Evolutionary conservation across 1,140 invertebrate species (phyloP).

Genomic region (Halictus rubicundus): DNA sequence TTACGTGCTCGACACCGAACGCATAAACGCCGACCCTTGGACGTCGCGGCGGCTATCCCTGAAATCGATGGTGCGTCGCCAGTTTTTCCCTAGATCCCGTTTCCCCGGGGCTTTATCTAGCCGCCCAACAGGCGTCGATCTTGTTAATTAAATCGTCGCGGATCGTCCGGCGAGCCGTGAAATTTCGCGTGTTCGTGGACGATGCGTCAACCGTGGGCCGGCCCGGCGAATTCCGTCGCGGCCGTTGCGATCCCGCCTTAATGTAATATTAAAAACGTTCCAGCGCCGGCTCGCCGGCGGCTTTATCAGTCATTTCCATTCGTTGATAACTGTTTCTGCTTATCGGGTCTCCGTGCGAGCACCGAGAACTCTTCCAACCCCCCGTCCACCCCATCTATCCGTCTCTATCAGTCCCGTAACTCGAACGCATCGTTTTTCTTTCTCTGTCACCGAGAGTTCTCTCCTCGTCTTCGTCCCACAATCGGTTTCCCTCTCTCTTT

Average conservation of each 20-base stretch:
- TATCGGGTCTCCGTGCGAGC: constrained; percentile 68
- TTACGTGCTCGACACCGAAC: no score
- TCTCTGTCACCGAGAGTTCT: constrained; percentile 34
- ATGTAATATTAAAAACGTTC: constrained; percentile 64
- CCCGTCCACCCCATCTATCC: neutral
- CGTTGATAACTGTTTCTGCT: constrained; percentile 81
- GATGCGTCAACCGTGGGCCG: constrained; percentile 50
- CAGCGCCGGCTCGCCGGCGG: constrained; percentile 32
- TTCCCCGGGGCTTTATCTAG: no score
- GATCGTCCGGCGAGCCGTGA: constrained; percentile 25
- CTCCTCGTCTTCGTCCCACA: neutral
- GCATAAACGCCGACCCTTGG: no score
- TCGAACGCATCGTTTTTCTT: constrained; percentile 63
- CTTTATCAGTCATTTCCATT: constrained; percentile 81
- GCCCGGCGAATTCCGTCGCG: constrained; percentile 45
- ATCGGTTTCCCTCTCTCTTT: neutral
- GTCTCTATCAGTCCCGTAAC: constrained; percentile 10
- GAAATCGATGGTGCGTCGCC: no score
- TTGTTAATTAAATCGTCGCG: constrained; percentile 54
- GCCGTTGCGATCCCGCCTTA: constrained; percentile 51
- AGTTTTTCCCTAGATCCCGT: no score
- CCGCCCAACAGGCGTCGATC: no score
- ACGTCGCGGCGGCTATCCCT: no score
- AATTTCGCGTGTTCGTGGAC: constrained; percentile 42
- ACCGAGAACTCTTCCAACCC: constrained; percentile 4